These are phyloP conservation scores for Cacoxenus indagator DNA, from an alignment of 2,888 invertebrate genomes.

Conservation along the genomic window DNA sequence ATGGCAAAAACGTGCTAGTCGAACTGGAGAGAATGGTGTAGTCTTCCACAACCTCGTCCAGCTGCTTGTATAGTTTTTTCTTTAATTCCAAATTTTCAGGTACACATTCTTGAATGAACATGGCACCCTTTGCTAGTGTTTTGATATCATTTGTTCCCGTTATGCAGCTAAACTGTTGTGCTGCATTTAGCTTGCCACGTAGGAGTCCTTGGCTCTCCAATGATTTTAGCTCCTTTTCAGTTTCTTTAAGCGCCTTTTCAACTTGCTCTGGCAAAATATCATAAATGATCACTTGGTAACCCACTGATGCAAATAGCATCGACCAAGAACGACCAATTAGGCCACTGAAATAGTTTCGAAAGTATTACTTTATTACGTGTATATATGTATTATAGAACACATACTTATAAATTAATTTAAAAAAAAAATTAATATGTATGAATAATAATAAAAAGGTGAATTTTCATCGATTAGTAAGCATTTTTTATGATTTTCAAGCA, in stretches of 20 bases:
- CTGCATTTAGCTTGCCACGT: conserved; percentile 81
- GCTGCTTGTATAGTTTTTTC: conserved; percentile 80
- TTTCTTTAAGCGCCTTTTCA: conserved; percentile 79
- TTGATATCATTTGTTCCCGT: conserved; percentile 80
- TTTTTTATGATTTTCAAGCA: too few relatives aligned
- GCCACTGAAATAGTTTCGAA: conserved; percentile 84
- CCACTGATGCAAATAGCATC: conserved; percentile 94
- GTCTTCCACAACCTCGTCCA: conserved; percentile 84
- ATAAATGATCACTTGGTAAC: conserved; percentile 88
- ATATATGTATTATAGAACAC: too few relatives aligned
- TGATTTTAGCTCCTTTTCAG: conserved; percentile 79
- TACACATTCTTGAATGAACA: conserved; percentile 93
- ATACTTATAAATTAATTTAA: too few relatives aligned
- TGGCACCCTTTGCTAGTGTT: conserved; percentile 81
- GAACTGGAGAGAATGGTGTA: conserved; percentile 91
- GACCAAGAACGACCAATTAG: conserved; percentile 97
- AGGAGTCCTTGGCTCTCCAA: conserved; percentile 81
- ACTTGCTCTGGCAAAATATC: conserved; percentile 86
- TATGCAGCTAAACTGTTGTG: conserved; percentile 83
- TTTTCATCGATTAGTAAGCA: too few relatives aligned
- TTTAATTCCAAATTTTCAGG: conserved; percentile 91
- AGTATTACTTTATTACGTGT: too few relatives aligned
- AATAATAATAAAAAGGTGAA: too few relatives aligned
- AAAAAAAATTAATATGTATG: too few relatives aligned
- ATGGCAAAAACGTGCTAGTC: conserved; percentile 92